A percentile compares a stretch with the other conserved stretches of the same genome.
Conservation (phyloP, 2,113 vertebrate genomes). For the Guaruba guarouba region DNA sequence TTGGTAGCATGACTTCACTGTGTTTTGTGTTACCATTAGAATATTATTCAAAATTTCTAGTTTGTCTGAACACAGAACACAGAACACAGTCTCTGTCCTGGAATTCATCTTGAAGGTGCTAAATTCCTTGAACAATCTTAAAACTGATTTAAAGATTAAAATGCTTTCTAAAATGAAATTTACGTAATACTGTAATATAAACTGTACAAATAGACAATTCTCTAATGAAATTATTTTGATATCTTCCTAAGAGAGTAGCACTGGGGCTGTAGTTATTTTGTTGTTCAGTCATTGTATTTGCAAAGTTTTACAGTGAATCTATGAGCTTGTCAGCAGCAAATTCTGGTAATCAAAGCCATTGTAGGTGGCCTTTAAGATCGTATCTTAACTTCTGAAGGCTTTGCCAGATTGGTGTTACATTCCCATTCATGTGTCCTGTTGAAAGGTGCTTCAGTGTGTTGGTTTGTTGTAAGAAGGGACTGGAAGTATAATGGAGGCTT, state of each 20-base stretch:
- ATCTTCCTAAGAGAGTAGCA: not conserved
- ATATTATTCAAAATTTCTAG: not conserved
- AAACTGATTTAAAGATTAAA: not conserved
- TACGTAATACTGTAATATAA: not conserved
- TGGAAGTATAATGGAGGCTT: not conserved
- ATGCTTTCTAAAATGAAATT: not conserved
- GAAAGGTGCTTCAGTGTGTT: not conserved
- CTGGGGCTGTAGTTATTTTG: not conserved
- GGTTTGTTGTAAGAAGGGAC: not conserved
- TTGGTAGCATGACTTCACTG: not conserved
- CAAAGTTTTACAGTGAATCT: not conserved
- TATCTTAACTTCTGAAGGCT: not conserved
- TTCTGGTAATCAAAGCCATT: not conserved
- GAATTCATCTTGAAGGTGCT: not conserved
- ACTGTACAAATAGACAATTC: not conserved
- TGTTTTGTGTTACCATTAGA: not conserved
- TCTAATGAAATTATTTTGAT: not conserved
- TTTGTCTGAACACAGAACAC: not conserved
- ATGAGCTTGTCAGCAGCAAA: not conserved
- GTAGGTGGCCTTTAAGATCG: not conserved
- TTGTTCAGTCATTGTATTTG: not conserved
- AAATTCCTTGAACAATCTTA: not conserved
- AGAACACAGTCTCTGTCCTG: not conserved
- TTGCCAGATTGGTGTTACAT: not conserved
- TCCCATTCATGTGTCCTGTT: not conserved